Percentiles rank a stretch among this genome's conserved stretches.
phyloP scores from a whole-genome alignment of 1,140 invertebrate genomes.

The Heliconius melpomene region DNA sequence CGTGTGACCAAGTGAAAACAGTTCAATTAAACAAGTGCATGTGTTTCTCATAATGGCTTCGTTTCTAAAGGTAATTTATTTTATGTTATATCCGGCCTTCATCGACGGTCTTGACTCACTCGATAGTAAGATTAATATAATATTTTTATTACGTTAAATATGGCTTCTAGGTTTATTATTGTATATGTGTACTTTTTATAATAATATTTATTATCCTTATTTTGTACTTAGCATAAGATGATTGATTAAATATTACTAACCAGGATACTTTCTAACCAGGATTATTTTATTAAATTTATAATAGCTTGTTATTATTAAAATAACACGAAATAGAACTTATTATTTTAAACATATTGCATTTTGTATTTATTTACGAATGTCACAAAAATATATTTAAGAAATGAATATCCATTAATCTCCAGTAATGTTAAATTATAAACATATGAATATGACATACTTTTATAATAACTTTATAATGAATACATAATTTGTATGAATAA shows the following conservation, averaged over 20 bases:
- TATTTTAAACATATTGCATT: too few relatives aligned
- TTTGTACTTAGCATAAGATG: too few relatives aligned
- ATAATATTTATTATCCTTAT: not conserved
- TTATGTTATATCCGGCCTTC: conserved; percentile 6
- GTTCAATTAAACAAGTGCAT: conserved; percentile 45
- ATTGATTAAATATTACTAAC: too few relatives aligned
- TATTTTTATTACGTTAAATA: not conserved
- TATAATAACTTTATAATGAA: not conserved
- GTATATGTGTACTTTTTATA: not conserved
- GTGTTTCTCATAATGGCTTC: conserved; percentile 36
- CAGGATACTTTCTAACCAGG: too few relatives aligned
- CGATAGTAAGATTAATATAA: not conserved
- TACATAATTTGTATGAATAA: not conserved
- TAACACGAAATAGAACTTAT: too few relatives aligned
- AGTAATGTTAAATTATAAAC: not conserved
- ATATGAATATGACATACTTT: too few relatives aligned
- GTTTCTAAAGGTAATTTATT: conserved; percentile 41
- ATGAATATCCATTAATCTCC: not conserved
- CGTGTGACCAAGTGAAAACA: conserved; percentile 64
- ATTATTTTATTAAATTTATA: too few relatives aligned
- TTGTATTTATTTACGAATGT: not conserved
- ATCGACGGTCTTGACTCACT: conserved; percentile 10
- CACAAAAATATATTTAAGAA: not conserved
- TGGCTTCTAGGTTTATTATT: too few relatives aligned
- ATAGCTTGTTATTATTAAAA: too few relatives aligned